phyloP scores from a whole-genome alignment of 2,797 vertebrate species.

The Cetoscarus ocellatus region DNA sequence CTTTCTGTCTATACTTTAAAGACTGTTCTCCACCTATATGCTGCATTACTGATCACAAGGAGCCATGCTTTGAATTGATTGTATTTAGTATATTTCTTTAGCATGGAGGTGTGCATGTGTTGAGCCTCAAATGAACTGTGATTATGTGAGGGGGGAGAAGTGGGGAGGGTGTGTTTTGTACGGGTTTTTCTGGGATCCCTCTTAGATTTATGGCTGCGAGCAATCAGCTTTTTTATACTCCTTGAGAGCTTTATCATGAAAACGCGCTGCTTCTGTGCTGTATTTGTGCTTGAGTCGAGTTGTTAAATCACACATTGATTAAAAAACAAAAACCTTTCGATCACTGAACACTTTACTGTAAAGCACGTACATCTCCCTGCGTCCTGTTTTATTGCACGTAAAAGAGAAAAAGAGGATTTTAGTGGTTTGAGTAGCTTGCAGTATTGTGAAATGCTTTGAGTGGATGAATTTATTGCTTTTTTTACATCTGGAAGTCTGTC shows the following conservation, averaged over 20 bases:
- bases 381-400: constrained; percentile 66
- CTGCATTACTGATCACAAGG: constrained; percentile 68
- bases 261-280: constrained; percentile 62
- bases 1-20: constrained; percentile 11
- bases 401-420: constrained; percentile 49
- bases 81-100: constrained; percentile 63
- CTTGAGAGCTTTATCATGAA: constrained; percentile 71
- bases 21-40: constrained; percentile 47
- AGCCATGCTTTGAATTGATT: constrained; percentile 66
- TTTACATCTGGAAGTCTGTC: constrained; percentile 35
- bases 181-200: constrained; percentile 11
- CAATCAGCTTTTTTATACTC: constrained; percentile 66
- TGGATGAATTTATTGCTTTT: constrained; percentile 43
- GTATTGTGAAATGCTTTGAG: constrained; percentile 59
- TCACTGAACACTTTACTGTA: constrained; percentile 48
- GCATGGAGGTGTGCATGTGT: constrained; percentile 73
- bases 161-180: constrained; percentile 36
- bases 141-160: constrained; percentile 1
- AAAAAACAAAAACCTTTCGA: constrained; percentile 22
- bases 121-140: constrained; percentile 32
- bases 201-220: constrained; percentile 57
- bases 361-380: constrained; percentile 48
- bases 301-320: constrained; percentile 19
- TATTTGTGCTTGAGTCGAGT: constrained; percentile 51
- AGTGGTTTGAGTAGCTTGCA: constrained; percentile 54